A percentile compares a stretch with the other conserved stretches of the same genome.
phyloP scores from a whole-genome alignment of 2,797 vertebrate genomes.

The Peromyscus eremicus region DNA sequence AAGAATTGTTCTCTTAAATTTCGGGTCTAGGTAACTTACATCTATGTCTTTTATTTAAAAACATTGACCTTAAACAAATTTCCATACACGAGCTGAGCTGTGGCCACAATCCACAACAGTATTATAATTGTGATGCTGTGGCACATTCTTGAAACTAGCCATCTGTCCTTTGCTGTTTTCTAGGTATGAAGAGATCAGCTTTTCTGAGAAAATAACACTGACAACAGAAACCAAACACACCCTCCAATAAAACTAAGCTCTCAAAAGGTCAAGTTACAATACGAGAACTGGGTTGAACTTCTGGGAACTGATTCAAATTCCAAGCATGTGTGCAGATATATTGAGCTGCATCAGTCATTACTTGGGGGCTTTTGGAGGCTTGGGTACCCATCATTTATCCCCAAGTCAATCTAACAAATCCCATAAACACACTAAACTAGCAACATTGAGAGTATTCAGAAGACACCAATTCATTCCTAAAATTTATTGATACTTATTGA shows the following conservation, averaged over 20 bases:
- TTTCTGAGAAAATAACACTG: background rate
- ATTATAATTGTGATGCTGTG: background rate
- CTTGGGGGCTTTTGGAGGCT: background rate
- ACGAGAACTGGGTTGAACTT: background rate
- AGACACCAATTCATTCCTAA: background rate
- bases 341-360: background rate
- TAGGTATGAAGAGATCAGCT: background rate
- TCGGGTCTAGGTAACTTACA: background rate
- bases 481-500: background rate
- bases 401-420: background rate
- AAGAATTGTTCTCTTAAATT: constrained; percentile 10
- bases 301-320: background rate
- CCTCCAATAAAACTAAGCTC: background rate
- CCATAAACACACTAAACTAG: background rate
- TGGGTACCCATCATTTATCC: background rate
- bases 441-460: background rate
- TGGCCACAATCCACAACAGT: background rate
- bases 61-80: background rate
- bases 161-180: background rate
- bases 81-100: background rate
- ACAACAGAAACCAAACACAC: background rate
- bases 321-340: background rate
- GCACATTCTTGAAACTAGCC: background rate
- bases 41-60: background rate
- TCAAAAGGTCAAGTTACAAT: background rate